Evolutionary conservation across 2,113 vertebrate species (phyloP).

Genomic region (Hassar affinis): DNA sequence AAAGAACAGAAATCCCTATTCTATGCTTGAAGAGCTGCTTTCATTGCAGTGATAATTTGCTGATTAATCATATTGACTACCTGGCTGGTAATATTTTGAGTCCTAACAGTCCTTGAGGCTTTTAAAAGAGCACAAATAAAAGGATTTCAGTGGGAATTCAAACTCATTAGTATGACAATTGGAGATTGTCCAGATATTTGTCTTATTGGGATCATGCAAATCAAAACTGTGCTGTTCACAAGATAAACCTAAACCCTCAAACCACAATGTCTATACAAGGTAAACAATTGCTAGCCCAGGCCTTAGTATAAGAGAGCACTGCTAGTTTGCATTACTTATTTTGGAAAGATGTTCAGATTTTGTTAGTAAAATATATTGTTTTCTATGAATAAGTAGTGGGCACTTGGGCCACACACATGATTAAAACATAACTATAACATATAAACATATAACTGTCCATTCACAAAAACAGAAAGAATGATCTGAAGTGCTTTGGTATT

Average conservation of each 20-base stretch:
- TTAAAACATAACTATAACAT: too few relatives aligned
- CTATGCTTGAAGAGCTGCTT: background rate
- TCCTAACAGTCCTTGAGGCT: background rate
- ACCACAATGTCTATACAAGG: background rate
- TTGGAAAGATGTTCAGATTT: background rate
- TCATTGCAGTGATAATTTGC: background rate
- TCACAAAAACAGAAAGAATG: too few relatives aligned
- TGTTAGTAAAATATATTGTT: background rate
- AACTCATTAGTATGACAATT: background rate
- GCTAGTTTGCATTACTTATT: background rate
- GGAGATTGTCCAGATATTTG: background rate
- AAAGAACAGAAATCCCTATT: background rate
- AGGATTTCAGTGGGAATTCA: background rate
- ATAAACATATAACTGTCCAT: background rate
- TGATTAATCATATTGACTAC: background rate
- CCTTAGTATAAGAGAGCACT: background rate
- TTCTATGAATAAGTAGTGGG: background rate
- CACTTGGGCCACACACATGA: background rate
- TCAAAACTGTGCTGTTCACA: background rate
- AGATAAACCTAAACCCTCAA: background rate
- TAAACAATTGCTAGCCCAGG: background rate
- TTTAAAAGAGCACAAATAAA: background rate
- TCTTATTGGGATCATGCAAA: background rate
- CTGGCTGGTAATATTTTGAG: background rate
- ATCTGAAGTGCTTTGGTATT: too few relatives aligned